Evolutionary conservation across 2,113 vertebrate genomes (phyloP).

Genomic region (Etheostoma cragini): DNA sequence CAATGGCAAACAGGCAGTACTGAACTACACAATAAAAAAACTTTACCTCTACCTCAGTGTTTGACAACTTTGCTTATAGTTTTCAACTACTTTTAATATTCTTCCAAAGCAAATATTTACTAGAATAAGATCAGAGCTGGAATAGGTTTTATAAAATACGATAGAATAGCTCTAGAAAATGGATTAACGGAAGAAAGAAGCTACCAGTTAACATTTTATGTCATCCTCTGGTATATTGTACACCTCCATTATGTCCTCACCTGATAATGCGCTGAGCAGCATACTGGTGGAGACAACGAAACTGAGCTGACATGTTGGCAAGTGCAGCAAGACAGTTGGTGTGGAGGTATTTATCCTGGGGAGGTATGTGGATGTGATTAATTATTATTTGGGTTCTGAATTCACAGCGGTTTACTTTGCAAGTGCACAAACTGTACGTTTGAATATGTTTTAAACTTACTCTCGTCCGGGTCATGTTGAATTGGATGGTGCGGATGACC

Average conservation of each 20-base stretch:
- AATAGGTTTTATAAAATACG: neutral
- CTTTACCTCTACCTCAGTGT: neutral
- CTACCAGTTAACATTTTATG: neutral
- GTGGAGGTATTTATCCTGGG: constrained; percentile 98
- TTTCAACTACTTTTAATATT: neutral
- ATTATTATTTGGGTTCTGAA: neutral
- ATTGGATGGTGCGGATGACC: constrained; percentile 98
- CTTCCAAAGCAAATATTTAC: neutral
- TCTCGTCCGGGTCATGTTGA: constrained; percentile 99
- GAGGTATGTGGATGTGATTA: neutral
- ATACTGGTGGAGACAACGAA: constrained; percentile 96
- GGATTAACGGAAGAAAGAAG: neutral
- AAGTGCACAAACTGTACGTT: neutral
- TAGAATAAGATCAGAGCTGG: neutral
- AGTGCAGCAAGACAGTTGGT: constrained; percentile 97
- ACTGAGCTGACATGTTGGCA: constrained; percentile 98
- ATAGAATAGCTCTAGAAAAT: neutral
- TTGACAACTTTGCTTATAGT: neutral
- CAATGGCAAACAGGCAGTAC: neutral
- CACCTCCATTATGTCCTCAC: constrained; percentile 77
- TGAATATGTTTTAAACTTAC: constrained; percentile 79
- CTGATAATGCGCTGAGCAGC: constrained; percentile 99
- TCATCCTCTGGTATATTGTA: constrained; percentile 2
- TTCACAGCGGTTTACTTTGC: neutral
- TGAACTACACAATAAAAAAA: neutral